Conservation (phyloP, 2,113 vertebrate genomes). For the Pipa parva region DNA sequence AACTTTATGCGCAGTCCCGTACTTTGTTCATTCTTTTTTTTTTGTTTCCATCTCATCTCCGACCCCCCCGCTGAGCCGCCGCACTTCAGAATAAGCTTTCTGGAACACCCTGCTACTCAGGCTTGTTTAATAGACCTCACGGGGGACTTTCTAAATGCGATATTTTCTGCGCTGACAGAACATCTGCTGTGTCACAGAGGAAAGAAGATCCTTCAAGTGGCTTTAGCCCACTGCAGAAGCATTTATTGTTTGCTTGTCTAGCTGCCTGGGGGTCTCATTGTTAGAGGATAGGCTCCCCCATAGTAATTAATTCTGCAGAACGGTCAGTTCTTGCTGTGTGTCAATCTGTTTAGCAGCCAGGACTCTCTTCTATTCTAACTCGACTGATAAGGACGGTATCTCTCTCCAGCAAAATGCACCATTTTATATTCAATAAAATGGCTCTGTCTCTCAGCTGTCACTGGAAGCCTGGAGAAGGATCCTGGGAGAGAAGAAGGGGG, state of each 20-base stretch:
- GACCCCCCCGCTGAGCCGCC: too few relatives aligned
- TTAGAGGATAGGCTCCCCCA: background rate
- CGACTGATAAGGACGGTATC: background rate
- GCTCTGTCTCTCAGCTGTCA: background rate
- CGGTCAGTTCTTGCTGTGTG: background rate
- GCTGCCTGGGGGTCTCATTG: background rate
- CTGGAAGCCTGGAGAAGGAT: too few relatives aligned
- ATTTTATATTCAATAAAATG: too few relatives aligned
- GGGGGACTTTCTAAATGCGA: background rate
- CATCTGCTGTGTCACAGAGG: constrained; percentile 12
- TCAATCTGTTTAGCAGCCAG: background rate
- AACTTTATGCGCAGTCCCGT: too few relatives aligned
- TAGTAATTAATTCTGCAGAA: constrained; percentile 5
- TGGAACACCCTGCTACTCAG: background rate
- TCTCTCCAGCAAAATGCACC: too few relatives aligned
- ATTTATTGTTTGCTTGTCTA: background rate
- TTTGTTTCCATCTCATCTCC: too few relatives aligned
- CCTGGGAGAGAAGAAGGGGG: too few relatives aligned
- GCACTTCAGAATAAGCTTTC: too few relatives aligned
- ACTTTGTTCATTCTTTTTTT: too few relatives aligned
- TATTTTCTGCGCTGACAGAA: constrained; percentile 1
- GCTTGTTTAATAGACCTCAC: background rate
- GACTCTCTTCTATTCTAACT: background rate
- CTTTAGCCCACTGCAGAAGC: background rate
- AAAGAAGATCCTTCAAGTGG: too few relatives aligned